Evolutionary conservation across 2,797 vertebrate species (phyloP).

Genomic region (Silurus lanzhouensis): DNA sequence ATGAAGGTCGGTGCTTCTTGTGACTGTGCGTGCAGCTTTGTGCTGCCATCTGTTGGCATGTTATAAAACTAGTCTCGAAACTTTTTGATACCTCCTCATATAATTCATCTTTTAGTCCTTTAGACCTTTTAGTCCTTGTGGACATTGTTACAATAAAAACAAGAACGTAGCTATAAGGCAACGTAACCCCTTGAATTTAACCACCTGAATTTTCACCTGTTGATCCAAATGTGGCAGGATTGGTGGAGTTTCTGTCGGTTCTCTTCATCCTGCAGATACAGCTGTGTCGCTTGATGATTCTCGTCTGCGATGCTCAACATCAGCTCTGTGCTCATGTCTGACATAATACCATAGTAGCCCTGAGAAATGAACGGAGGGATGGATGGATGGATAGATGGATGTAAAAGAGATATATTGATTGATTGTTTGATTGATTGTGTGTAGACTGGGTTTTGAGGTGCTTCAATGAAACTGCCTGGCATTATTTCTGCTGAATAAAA

Average conservation of each 20-base stretch:
- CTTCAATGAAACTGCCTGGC: too few species aligned
- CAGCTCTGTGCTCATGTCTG: constrained; percentile 72
- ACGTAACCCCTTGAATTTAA: not conserved
- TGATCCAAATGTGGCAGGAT: constrained; percentile 87
- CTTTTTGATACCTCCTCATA: too few species aligned
- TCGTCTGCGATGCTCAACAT: constrained; percentile 82
- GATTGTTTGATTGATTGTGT: too few species aligned
- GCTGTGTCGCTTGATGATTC: constrained; percentile 73
- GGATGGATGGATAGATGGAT: too few species aligned
- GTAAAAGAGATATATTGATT: too few species aligned
- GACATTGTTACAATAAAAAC: not conserved
- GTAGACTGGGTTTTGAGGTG: too few species aligned
- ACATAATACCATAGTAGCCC: constrained; percentile 83
- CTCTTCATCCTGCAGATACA: constrained; percentile 68
- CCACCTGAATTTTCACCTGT: constrained; percentile 72
- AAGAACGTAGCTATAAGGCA: not conserved
- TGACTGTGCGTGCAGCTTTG: too few species aligned
- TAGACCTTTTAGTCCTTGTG: too few species aligned
- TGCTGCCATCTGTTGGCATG: too few species aligned
- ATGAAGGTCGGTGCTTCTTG: too few species aligned
- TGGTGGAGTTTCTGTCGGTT: constrained; percentile 61
- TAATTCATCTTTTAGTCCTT: not conserved
- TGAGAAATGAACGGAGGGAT: constrained; percentile 54
- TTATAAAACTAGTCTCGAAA: too few species aligned
- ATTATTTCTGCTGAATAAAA: too few species aligned